Conservation (phyloP, 2,113 vertebrate species). For the Conger conger region DNA sequence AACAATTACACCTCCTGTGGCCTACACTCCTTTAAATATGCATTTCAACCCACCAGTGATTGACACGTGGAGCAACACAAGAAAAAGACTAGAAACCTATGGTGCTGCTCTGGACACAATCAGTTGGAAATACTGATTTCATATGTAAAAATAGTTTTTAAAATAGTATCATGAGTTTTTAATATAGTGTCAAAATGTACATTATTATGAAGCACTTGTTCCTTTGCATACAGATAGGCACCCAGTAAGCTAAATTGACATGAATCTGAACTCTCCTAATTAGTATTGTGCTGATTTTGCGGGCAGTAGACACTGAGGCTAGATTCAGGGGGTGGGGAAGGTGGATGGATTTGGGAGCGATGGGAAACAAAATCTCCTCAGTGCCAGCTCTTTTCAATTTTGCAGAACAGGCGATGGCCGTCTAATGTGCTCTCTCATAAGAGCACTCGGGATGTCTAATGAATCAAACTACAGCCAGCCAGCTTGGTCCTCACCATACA, state of each 20-base stretch:
- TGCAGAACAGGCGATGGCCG: neutral
- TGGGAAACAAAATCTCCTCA: too few relatives aligned
- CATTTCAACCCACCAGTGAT: neutral
- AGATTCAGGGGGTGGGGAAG: neutral
- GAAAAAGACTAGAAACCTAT: neutral
- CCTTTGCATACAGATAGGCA: neutral
- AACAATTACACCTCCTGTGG: neutral
- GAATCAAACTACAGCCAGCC: constrained; percentile 31
- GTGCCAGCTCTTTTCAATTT: constrained; percentile 18
- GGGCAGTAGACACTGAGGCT: neutral
- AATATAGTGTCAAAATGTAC: neutral
- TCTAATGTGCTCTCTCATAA: neutral
- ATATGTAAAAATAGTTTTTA: neutral
- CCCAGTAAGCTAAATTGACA: neutral
- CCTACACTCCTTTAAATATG: neutral
- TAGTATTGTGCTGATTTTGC: neutral
- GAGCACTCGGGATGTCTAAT: neutral
- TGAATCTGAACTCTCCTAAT: neutral
- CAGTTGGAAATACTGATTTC: neutral
- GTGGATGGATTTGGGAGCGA: neutral
- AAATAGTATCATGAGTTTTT: neutral
- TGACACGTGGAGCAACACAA: neutral
- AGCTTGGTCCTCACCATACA: constrained; percentile 45
- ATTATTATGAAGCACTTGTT: neutral
- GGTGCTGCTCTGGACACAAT: neutral